Percentiles rank a stretch among this genome's conserved stretches.
Evolutionary conservation across 2,113 vertebrate species (phyloP).

Genomic region (Sylvietta virens): DNA sequence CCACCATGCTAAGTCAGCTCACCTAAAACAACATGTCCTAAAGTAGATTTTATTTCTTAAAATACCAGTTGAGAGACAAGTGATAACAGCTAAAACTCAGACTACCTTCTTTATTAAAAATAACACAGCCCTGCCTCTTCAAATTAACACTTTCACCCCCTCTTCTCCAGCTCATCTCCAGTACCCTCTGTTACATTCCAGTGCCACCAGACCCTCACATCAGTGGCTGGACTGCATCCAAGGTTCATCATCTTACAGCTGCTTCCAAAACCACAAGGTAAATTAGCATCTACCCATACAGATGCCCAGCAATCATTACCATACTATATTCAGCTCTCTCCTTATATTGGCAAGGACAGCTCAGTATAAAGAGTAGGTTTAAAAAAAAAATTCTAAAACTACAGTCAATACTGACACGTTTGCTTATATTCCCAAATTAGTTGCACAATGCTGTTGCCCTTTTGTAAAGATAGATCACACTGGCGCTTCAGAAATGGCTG

Average conservation of each 20-base stretch:
- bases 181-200: neutral
- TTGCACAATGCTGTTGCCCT: constrained; percentile 14
- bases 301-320: neutral
- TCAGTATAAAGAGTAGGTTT: neutral
- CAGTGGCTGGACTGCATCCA: neutral
- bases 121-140: neutral
- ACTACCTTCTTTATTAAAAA: neutral
- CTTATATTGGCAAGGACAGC: neutral
- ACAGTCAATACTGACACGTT: neutral
- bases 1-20: neutral
- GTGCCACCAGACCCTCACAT: neutral
- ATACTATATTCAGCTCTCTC: neutral
- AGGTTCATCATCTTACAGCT: neutral
- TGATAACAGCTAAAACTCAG: neutral
- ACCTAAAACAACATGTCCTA: neutral
- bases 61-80: neutral
- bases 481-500: constrained; percentile 36
- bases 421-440: neutral
- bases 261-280: neutral
- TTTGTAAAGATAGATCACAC: constrained; percentile 2
- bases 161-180: neutral
- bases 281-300: neutral
- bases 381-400: neutral
- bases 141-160: neutral
- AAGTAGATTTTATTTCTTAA: neutral